These are phyloP conservation scores for Papilio demoleus DNA, from an alignment of 2,888 invertebrate species.

Conservation along the genomic window DNA sequence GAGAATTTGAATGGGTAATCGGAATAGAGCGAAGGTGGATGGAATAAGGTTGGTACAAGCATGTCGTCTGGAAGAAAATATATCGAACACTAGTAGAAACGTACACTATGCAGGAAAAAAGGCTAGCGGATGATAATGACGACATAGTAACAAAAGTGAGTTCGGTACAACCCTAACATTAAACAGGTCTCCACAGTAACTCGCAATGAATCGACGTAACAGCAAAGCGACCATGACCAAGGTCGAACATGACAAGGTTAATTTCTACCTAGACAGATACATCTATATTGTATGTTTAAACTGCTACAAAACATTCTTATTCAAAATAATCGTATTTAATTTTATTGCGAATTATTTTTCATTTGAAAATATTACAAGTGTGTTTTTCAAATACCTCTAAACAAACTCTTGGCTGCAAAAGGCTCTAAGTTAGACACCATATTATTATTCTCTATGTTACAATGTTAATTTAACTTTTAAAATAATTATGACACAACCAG, in stretches of 20 bases:
- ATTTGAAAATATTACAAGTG: too few relatives aligned
- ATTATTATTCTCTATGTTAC: neutral
- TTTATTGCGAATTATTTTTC: too few relatives aligned
- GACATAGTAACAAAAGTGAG: neutral
- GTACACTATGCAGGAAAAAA: too few relatives aligned
- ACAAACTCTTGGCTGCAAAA: too few relatives aligned
- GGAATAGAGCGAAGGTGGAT: too few relatives aligned
- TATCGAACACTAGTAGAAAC: too few relatives aligned
- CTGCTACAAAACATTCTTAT: neutral
- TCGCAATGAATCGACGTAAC: constrained; percentile 1
- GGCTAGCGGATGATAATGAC: neutral
- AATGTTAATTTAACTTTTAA: neutral
- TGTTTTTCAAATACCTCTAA: neutral
- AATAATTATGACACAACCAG: constrained; percentile 12
- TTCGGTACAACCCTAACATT: neutral
- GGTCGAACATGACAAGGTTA: constrained; percentile 9
- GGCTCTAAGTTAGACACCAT: too few relatives aligned
- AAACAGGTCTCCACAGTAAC: neutral
- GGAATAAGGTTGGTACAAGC: too few relatives aligned
- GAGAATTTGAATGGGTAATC: too few relatives aligned
- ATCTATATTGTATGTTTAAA: neutral
- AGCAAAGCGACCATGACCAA: constrained; percentile 16
- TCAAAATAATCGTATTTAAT: neutral
- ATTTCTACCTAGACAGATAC: constrained; percentile 1
- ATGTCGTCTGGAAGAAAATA: too few relatives aligned